phyloP scores from a whole-genome alignment of 2,113 vertebrate genomes.

The Microcebus tavaratra region DNA sequence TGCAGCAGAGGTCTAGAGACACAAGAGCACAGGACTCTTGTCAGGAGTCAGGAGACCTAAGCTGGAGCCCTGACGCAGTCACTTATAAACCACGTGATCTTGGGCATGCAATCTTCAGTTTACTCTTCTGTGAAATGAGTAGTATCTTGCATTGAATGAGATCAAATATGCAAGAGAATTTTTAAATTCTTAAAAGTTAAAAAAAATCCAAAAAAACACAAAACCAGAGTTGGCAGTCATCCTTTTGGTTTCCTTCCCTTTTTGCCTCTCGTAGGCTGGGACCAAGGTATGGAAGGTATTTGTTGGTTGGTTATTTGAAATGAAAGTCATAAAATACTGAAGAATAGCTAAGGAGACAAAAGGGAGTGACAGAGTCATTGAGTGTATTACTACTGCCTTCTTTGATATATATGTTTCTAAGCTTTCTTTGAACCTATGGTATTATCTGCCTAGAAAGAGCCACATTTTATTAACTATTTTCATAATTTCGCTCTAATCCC shows the following conservation, averaged over 20 bases:
- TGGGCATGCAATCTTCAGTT: neutral
- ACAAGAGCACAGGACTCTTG: neutral
- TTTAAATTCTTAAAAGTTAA: slow-evolving; percentile 18
- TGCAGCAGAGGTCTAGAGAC: neutral
- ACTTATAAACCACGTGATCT: neutral
- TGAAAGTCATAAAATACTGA: neutral
- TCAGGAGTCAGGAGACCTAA: neutral
- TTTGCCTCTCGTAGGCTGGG: neutral
- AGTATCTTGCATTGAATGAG: neutral
- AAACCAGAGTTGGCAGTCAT: neutral
- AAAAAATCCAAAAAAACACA: neutral
- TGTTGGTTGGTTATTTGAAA: neutral
- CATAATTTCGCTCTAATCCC: neutral
- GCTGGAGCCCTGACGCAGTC: neutral
- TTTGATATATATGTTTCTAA: neutral
- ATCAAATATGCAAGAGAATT: neutral
- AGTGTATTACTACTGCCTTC: neutral
- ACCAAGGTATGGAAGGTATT: neutral
- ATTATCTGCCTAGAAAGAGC: neutral
- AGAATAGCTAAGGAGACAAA: neutral
- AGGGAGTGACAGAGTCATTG: neutral
- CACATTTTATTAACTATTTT: slow-evolving; percentile 4
- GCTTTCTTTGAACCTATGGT: neutral
- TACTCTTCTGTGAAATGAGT: neutral
- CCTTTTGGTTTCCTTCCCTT: neutral